Percentiles rank a stretch among this genome's conserved stretches.
Evolutionary conservation across 2,888 invertebrate genomes (phyloP).

Genomic region (Drosophila phalerata): DNA sequence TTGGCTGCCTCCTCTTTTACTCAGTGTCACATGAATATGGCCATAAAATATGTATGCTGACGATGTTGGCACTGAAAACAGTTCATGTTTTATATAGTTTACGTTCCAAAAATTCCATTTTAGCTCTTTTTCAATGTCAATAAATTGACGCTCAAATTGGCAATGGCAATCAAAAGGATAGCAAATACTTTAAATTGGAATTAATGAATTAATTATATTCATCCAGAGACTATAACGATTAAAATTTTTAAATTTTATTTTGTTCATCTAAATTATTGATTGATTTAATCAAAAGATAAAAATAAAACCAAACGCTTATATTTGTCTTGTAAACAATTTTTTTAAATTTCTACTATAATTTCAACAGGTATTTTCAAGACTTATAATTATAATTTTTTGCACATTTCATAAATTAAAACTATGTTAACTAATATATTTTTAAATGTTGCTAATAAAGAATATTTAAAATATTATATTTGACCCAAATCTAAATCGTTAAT

Average conservation of each 20-base stretch:
- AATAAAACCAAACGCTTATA: no score
- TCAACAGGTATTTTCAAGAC: no score
- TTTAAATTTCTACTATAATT: no score
- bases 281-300: no score
- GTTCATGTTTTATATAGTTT: conserved; percentile 34
- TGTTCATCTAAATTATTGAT: no score
- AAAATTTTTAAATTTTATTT: background rate
- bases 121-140: conserved; percentile 59
- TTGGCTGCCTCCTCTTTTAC: conserved; percentile 40
- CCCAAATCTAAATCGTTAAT: no score
- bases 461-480: no score
- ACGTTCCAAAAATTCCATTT: conserved; percentile 36
- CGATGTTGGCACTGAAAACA: conserved; percentile 16
- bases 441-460: no score
- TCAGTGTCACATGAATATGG: conserved; percentile 10
- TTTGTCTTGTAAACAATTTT: no score
- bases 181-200: background rate
- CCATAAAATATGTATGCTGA: conserved; percentile 29
- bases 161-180: conserved; percentile 17
- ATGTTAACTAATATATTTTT: no score
- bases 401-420: no score
- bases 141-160: conserved; percentile 42
- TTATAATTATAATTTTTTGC: no score
- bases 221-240: background rate
- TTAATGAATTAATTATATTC: background rate